Evolutionary conservation across 2,888 invertebrate species (phyloP).

Genomic region (Carterocephalus palaemon): DNA sequence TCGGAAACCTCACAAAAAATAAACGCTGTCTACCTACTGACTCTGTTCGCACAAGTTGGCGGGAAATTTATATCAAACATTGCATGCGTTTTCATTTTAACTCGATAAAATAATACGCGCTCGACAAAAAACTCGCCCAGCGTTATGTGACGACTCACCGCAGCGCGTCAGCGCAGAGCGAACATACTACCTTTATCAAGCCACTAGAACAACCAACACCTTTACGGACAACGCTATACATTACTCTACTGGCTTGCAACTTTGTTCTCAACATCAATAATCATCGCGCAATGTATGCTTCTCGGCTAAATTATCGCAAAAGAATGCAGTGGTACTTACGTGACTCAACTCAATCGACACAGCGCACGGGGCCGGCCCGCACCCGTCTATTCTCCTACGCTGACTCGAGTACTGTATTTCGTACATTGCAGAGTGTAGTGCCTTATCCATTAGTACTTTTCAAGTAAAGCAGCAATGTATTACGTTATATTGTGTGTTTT

Average conservation of each 20-base stretch:
- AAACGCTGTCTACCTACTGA: slow-evolving; percentile 6
- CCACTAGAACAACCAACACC: slow-evolving; percentile 1
- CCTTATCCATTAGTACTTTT: neutral
- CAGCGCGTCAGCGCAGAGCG: slow-evolving; percentile 20
- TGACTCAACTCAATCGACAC: slow-evolving; percentile 54
- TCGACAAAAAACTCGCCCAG: slow-evolving; percentile 17
- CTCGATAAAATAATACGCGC: slow-evolving; percentile 11
- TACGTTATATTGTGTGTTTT: neutral
- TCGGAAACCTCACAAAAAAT: neutral
- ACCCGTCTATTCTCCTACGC: slow-evolving; percentile 41
- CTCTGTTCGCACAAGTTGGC: neutral
- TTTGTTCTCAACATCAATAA: slow-evolving; percentile 7
- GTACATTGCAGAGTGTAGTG: slow-evolving; percentile 37
- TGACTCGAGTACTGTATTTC: slow-evolving; percentile 24
- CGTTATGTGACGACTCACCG: slow-evolving; percentile 18
- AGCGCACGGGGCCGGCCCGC: slow-evolving; percentile 55
- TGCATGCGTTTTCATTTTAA: slow-evolving; percentile 21
- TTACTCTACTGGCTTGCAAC: slow-evolving; percentile 23
- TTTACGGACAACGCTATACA: slow-evolving; percentile 25
- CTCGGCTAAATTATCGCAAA: slow-evolving; percentile 42
- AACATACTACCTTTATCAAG: slow-evolving; percentile 6
- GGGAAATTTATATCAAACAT: slow-evolving; percentile 25
- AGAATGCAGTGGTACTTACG: slow-evolving; percentile 47
- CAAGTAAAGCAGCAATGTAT: slow-evolving; percentile 26
- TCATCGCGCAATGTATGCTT: slow-evolving; percentile 42